These are phyloP conservation scores for Actinemys pallida DNA, from an alignment of 2,113 vertebrate genomes.

Conservation along the genomic window DNA sequence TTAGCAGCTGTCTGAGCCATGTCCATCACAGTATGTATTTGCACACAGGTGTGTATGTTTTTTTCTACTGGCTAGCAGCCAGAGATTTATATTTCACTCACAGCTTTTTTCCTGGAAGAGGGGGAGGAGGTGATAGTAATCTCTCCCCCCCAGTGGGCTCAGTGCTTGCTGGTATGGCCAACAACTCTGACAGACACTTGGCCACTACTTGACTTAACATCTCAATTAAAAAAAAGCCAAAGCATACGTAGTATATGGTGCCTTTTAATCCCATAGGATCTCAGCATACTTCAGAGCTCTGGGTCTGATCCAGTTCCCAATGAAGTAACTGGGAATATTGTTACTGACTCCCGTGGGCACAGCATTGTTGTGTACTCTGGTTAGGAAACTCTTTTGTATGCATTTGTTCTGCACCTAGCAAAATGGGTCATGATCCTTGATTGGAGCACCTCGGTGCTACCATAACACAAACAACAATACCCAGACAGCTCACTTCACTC, in stretches of 20 bases:
- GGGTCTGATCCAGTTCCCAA: not conserved
- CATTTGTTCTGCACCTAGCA: not conserved
- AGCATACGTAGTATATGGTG: not conserved
- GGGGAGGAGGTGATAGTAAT: not conserved
- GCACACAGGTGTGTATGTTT: not conserved
- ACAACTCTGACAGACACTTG: not conserved
- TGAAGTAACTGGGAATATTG: not conserved
- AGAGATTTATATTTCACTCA: not conserved
- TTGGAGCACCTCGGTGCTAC: not conserved
- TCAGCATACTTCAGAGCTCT: not conserved
- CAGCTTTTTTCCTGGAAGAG: not conserved
- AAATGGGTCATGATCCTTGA: too few relatives aligned
- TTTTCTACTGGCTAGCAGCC: not conserved
- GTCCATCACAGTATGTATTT: not conserved
- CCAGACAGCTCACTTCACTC: not conserved
- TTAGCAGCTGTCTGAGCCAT: slow-evolving; percentile 19
- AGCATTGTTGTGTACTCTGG: not conserved
- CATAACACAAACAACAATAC: not conserved
- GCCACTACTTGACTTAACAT: not conserved
- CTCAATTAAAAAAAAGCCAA: not conserved
- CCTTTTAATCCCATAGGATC: not conserved
- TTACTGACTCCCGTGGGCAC: not conserved
- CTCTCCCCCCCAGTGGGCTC: not conserved
- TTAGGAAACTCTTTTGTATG: not conserved
- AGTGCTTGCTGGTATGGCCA: not conserved